Conservation (phyloP, 37 sponge, comb jelly and placozoan species). For the Hexactinellida sp. region DNA sequence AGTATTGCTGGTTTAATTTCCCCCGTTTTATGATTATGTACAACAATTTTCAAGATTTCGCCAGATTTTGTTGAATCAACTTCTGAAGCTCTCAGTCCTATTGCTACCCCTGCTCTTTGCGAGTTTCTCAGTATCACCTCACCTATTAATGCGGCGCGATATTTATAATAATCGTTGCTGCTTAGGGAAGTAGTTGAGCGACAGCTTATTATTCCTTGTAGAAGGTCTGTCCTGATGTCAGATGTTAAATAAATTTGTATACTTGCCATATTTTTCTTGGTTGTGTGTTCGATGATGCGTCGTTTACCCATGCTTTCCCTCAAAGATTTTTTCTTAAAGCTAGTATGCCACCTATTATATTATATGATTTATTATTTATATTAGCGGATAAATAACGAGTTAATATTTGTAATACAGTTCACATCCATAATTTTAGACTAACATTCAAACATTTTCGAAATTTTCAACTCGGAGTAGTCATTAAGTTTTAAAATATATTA, state of each 20-base stretch:
- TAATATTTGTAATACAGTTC: too few species aligned
- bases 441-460: too few species aligned
- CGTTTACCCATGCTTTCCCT: background rate
- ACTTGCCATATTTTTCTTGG: background rate
- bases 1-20: background rate
- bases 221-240: background rate
- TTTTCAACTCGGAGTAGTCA: too few species aligned
- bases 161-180: background rate
- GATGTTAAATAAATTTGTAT: background rate
- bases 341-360: slow-evolving; percentile 4
- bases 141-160: background rate
- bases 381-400: too few species aligned
- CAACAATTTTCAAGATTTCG: background rate
- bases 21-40: background rate
- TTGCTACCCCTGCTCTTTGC: background rate
- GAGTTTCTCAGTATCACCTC: background rate
- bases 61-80: background rate
- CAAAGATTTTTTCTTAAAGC: background rate
- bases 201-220: background rate
- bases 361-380: too few species aligned
- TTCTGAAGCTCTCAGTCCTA: background rate
- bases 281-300: background rate
- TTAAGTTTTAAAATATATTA: too few species aligned
- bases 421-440: too few species aligned
- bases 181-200: background rate